Evolutionary conservation across 2,113 vertebrate species (phyloP).

Genomic region (Mionectes macconnelli): DNA sequence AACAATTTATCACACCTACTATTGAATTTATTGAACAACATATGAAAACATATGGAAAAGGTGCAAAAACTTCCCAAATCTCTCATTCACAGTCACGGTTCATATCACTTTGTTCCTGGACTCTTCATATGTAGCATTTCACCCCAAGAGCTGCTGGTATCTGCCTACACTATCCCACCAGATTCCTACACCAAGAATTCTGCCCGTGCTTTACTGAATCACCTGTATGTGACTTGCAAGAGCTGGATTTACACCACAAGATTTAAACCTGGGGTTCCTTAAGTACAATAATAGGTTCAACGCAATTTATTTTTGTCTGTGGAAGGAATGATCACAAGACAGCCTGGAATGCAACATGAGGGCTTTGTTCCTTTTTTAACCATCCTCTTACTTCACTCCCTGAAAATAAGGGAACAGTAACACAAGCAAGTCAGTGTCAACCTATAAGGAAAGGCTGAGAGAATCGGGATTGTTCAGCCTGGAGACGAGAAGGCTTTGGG

Average conservation of each 20-base stretch:
- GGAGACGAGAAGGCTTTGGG: not conserved
- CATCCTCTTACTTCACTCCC: constrained; percentile 8
- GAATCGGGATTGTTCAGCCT: not conserved
- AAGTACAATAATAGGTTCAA: constrained; percentile 41
- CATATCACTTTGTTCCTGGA: not conserved
- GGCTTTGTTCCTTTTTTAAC: constrained; percentile 46
- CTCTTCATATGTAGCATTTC: not conserved
- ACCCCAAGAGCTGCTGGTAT: not conserved
- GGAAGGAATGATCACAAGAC: constrained; percentile 53
- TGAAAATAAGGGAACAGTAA: constrained; percentile 21
- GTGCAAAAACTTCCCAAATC: not conserved
- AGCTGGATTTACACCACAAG: not conserved
- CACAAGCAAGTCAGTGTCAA: not conserved
- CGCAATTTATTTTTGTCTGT: constrained; percentile 50
- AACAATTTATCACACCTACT: not conserved
- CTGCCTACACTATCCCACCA: not conserved
- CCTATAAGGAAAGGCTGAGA: not conserved
- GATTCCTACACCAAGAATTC: not conserved
- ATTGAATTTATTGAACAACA: not conserved
- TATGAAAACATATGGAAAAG: not conserved
- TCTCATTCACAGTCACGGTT: not conserved
- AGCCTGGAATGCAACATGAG: constrained; percentile 25
- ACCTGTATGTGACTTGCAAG: not conserved
- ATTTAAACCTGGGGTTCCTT: constrained; percentile 13
- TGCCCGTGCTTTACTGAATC: not conserved